Evolutionary conservation across 1,140 invertebrate species (phyloP).

Genomic region (Bombus waltoni): DNA sequence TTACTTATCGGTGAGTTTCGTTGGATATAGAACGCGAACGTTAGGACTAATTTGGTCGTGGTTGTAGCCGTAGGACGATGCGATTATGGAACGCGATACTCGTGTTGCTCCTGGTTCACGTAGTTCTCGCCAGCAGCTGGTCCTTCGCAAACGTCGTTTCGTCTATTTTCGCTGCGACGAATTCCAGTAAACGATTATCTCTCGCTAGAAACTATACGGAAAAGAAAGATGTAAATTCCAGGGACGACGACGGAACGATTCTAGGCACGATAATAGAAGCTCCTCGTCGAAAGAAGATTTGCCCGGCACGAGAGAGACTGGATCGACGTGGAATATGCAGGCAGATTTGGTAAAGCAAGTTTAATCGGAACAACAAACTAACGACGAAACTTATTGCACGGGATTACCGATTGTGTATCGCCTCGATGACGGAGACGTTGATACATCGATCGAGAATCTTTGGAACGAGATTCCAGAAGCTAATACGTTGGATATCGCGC

Average conservation of each 20-base stretch:
- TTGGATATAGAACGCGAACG: neutral
- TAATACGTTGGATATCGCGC: neutral
- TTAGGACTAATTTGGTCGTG: neutral
- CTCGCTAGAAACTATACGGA: neutral
- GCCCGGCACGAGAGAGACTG: constrained; percentile 61
- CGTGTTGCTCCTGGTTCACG: constrained; percentile 34
- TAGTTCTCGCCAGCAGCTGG: constrained; percentile 40
- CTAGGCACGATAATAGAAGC: constrained; percentile 66
- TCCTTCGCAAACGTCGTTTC: constrained; percentile 39
- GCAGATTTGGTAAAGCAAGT: constrained; percentile 60
- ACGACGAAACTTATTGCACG: neutral
- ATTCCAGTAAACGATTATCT: neutral
- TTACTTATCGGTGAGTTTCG: neutral
- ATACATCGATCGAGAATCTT: too few relatives aligned
- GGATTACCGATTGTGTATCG: too few relatives aligned
- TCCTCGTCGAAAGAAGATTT: constrained; percentile 61
- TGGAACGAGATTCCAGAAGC: neutral
- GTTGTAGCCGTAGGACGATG: constrained; percentile 20
- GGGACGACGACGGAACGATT: neutral
- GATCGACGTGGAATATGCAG: constrained; percentile 74
- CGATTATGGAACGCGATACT: constrained; percentile 40
- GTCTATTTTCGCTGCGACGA: neutral
- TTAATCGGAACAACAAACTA: neutral
- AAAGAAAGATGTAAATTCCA: neutral
- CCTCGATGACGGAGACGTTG: neutral